Base-by-base conservation (phyloP, 2,888 invertebrate species). In the Synergus laeviventris region DNA sequence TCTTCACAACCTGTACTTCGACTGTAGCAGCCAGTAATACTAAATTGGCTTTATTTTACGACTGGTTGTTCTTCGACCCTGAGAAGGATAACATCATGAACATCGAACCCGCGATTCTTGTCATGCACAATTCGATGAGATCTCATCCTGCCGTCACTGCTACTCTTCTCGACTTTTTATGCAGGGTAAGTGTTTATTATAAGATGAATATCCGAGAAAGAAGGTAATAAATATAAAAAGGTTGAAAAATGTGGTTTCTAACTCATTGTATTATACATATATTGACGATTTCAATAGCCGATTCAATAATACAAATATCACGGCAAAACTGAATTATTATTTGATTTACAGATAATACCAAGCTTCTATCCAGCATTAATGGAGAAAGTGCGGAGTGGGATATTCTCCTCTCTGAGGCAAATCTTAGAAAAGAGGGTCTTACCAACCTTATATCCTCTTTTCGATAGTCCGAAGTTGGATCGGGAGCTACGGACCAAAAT, bases 1-100 rank as follows among this genome's bases (percentile, higher is more conserved):
- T 98, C 11, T 93, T 98, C 77, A 97, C 97, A 61, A 97, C 97
- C 16, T 97, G 97, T 89, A 97, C 97, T 56, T 96, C 97, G 62
- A 95, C 94, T 88, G 96, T 97, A 49, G 97, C 97, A 64, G 96
- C 96, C 77, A 96, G 97, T 74, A 97, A 97, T 92, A 97, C 97
- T 64, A 98, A 98, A 91, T 91, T 98, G 77, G 97, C 97, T 18
- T 92, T 98, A 70, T 98, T 98, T 91, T 97, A 97, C 91, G 98
- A 98, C 91, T 98, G 98, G 98, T 91, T 98, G 61, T 96, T 97
- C 88, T 98, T 96, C 91, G 97, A 98, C 86, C 94, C 96, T 24
- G 96, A 96, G 84, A 96, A 95, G 89, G 97, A 98, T 91, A 97
- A 97, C 90, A 98, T 98, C 81, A 98, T 98, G 98, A 97, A 98